Evolutionary conservation across 92 coral and sea anemone genomes (phyloP).

Genomic region (Phenganax stokvisi): DNA sequence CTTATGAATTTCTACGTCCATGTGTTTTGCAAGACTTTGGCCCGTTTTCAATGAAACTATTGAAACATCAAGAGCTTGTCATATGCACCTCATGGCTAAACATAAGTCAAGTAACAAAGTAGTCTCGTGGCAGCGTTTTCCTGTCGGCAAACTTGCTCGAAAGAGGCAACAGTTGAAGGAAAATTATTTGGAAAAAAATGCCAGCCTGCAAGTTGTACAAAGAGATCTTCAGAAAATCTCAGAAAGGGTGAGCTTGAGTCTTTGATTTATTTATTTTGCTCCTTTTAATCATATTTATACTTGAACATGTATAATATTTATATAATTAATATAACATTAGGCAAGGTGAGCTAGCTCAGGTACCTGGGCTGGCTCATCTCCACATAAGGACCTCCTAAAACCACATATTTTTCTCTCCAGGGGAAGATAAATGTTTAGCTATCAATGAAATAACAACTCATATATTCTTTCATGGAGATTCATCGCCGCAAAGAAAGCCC

Average conservation of each 20-base stretch:
- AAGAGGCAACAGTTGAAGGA: slow-evolving; percentile 20
- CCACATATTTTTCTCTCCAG: too few relatives aligned
- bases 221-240: neutral
- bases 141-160: slow-evolving; percentile 22
- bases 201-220: neutral
- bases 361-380: too few relatives aligned
- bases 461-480: neutral
- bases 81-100: neutral
- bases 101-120: slow-evolving; percentile 18
- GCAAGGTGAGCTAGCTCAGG: too few relatives aligned
- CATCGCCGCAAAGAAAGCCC: slow-evolving; percentile 1
- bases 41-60: neutral
- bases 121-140: slow-evolving; percentile 10
- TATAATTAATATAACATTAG: too few relatives aligned
- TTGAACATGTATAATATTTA: neutral
- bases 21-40: neutral
- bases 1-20: neutral
- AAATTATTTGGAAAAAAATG: slow-evolving; percentile 9
- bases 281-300: neutral
- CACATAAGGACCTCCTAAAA: too few relatives aligned
- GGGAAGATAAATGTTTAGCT: neutral
- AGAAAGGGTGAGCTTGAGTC: slow-evolving; percentile 11
- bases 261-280: too few relatives aligned
- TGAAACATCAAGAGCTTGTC: neutral
- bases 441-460: neutral